A percentile compares a stretch with the other conserved stretches of the same genome.
These are phyloP conservation scores for Halcyon leucocephala DNA, from an alignment of 2,797 vertebrate species.

Conservation along the genomic window DNA sequence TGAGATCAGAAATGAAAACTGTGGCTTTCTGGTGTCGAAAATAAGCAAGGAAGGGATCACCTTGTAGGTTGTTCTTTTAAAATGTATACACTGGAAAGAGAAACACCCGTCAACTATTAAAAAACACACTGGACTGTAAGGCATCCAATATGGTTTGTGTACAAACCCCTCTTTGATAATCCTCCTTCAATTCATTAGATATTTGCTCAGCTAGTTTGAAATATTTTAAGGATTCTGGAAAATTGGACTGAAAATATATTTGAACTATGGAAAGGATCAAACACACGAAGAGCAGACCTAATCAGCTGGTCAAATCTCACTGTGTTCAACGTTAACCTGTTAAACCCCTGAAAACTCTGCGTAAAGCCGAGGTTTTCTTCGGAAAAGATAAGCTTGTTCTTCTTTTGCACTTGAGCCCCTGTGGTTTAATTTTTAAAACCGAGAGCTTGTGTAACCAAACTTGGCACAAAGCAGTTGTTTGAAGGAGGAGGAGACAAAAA, in stretches of 20 bases:
- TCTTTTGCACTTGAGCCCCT: neutral
- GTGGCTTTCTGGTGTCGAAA: neutral
- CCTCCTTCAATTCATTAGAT: neutral
- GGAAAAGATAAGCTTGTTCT: neutral
- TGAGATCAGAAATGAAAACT: neutral
- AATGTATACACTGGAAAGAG: neutral
- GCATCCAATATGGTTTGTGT: too few relatives aligned
- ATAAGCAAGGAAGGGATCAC: neutral
- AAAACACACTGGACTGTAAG: neutral
- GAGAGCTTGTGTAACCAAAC: neutral
- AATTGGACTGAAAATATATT: neutral
- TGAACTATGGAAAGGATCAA: neutral
- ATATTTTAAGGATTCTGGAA: neutral
- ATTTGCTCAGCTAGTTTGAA: neutral
- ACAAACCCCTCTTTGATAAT: neutral
- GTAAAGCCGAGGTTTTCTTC: neutral
- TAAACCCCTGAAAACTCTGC: neutral
- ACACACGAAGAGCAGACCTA: neutral
- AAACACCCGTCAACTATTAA: neutral
- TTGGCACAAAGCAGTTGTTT: neutral
- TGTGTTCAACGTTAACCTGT: neutral
- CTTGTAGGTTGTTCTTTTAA: neutral
- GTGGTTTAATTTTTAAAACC: neutral
- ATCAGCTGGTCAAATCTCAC: neutral
- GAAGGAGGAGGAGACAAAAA: neutral